Evolutionary conservation across 1,140 invertebrate species (phyloP), one percentile per base, ranked within the genome.

Genomic region (Leptinotarsa lineolata): DNA sequence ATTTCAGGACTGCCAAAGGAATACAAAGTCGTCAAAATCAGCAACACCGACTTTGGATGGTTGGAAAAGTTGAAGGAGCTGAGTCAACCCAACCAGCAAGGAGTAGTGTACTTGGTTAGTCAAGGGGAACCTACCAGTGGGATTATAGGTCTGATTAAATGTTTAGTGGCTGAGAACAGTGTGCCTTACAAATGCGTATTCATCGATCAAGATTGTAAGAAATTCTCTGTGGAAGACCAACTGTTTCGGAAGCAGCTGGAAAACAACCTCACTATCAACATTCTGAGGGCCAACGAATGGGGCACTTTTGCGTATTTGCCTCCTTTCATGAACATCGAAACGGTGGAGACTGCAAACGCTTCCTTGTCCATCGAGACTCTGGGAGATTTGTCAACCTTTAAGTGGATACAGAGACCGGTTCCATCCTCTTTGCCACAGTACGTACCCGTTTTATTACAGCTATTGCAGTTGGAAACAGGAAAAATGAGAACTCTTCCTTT

Each of bases 141-240:
- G 68, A 87, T 96, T 24, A 84, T 97, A 63, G 97, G 97, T 60
- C 84, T 98, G 72, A 90, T 92, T 71, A 96, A 94, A 78, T 99
- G 97, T 83, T 85, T 98, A 54, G 91, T 92, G 77, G 88, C 89
- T 76, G 97, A 98, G 86, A 64, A 6, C 4, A 64, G 4, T 64
- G 94, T 93, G 63, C 94, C 88, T 59, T 84, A 88, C 48, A 90
- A 90, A 78, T 87, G 90, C n/a, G 86, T 91, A 15, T 91, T 90
- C 74, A 87, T 93, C 15, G 89, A 90, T 73, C 90, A 91, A 64
- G 85, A 86, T 2, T 87, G 86, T 15, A 83, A 22, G 12, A 21
- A 22, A 64, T 64, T 64, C 21, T 64, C 61, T 8, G n/a, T 64
- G 6, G 22, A 64, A 15, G 61, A 64, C 13, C 13, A 18, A 8